phyloP scores from a whole-genome alignment of 2,113 vertebrate genomes.

The Macrotus californicus region DNA sequence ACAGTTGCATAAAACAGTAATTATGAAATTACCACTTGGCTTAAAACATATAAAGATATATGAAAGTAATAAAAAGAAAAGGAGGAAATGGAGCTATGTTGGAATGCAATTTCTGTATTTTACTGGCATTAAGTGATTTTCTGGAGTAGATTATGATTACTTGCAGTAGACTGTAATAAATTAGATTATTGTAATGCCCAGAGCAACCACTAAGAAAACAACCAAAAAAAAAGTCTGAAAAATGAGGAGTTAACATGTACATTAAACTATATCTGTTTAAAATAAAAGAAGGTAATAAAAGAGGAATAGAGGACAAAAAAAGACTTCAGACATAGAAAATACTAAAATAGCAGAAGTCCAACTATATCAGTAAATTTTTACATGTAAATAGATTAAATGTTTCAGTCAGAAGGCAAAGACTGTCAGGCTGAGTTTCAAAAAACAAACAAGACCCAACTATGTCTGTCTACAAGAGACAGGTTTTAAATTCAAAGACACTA shows the following conservation, averaged over 20 bases:
- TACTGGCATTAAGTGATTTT: background rate
- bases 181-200: background rate
- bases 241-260: background rate
- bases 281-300: background rate
- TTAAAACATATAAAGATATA: background rate
- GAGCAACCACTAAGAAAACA: background rate
- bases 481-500: background rate
- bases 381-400: background rate
- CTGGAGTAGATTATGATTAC: background rate
- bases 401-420: background rate
- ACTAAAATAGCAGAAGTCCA: background rate
- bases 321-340: background rate
- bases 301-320: background rate
- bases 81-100: background rate
- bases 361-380: background rate
- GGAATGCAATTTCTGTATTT: background rate
- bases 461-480: background rate
- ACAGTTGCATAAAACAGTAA: background rate
- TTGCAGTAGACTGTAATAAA: background rate
- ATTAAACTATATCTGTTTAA: background rate
- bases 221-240: background rate
- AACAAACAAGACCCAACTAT: background rate
- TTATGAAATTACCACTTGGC: background rate
- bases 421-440: background rate
- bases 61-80: background rate